Percentiles rank a stretch among this genome's conserved stretches.
These are phyloP conservation scores for Triplophysa bombifrons DNA, from an alignment of 2,797 vertebrate genomes.

Conservation along the genomic window DNA sequence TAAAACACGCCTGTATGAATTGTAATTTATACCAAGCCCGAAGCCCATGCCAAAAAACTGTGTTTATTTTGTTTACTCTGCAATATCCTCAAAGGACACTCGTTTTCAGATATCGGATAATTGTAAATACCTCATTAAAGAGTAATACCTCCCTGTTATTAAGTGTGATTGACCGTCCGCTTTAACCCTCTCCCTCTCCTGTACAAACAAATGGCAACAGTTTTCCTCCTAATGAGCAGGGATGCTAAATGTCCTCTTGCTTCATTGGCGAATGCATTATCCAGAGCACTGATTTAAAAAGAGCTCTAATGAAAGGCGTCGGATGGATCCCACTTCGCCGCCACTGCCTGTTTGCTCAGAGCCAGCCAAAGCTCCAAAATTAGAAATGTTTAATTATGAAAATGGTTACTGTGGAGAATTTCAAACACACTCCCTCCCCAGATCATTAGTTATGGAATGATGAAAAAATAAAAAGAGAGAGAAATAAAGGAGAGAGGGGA, in stretches of 20 bases:
- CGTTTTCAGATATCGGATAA: constrained; percentile 40
- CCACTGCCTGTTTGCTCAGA: constrained; percentile 88
- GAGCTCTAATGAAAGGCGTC: constrained; percentile 83
- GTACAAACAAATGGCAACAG: constrained; percentile 74
- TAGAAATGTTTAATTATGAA: constrained; percentile 98
- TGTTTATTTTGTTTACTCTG: constrained; percentile 68
- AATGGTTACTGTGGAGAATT: constrained; percentile 95
- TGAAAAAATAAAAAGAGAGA: constrained; percentile 38
- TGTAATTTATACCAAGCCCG: constrained; percentile 42
- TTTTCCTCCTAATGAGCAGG: constrained; percentile 75
- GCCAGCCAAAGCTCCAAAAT: constrained; percentile 95
- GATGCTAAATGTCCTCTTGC: constrained; percentile 77
- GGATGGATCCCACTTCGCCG: constrained; percentile 79
- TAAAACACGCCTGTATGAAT: constrained; percentile 57
- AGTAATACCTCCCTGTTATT: constrained; percentile 75
- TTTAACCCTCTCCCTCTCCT: constrained; percentile 70
- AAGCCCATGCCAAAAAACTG: constrained; percentile 13
- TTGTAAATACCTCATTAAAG: constrained; percentile 63
- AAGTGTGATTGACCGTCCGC: constrained; percentile 65
- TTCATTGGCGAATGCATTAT: constrained; percentile 78
- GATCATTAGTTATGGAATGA: constrained; percentile 95
- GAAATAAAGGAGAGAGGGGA: constrained; percentile 67
- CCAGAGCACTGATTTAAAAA: constrained; percentile 62
- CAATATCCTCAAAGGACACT: constrained; percentile 63
- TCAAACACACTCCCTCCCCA: constrained; percentile 90